A percentile compares a stretch with the other conserved stretches of the same genome.
Evolutionary conservation across 1,140 invertebrate genomes (phyloP).

Genomic region (Aporrectodea caliginosa): DNA sequence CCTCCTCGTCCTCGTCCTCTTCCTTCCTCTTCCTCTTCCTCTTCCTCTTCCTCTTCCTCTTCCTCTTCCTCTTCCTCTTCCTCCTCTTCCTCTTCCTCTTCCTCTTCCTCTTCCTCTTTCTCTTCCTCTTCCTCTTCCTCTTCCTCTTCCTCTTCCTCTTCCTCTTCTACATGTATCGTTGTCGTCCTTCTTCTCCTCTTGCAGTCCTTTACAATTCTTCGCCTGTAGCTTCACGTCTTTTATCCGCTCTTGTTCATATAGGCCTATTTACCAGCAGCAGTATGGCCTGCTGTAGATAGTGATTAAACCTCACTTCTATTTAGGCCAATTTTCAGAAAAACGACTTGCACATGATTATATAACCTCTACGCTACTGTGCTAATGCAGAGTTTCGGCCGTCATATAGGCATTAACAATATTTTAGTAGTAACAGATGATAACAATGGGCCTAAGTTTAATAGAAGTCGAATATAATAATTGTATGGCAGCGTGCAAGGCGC

Average conservation of each 20-base stretch:
- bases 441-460: too few species aligned
- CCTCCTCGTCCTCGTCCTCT: not conserved
- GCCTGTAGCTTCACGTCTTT: not conserved
- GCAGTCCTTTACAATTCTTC: not conserved
- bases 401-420: too few species aligned
- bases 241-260: not conserved
- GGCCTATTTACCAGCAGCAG: not conserved
- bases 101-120: not conserved
- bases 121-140: not conserved
- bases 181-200: not conserved
- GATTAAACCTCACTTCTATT: too few species aligned
- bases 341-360: too few species aligned
- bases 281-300: too few species aligned
- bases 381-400: too few species aligned
- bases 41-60: not conserved
- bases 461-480: too few species aligned
- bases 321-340: too few species aligned
- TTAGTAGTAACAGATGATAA: too few species aligned
- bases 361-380: too few species aligned
- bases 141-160: not conserved
- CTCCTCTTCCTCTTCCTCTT: conserved; percentile 12
- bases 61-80: not conserved
- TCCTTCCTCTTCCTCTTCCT: conserved; percentile 3
- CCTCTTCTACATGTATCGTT: not conserved
- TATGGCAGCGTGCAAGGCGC: too few species aligned